phyloP scores from a whole-genome alignment of 2,113 vertebrate genomes.

The Hippoglossus stenolepis region DNA sequence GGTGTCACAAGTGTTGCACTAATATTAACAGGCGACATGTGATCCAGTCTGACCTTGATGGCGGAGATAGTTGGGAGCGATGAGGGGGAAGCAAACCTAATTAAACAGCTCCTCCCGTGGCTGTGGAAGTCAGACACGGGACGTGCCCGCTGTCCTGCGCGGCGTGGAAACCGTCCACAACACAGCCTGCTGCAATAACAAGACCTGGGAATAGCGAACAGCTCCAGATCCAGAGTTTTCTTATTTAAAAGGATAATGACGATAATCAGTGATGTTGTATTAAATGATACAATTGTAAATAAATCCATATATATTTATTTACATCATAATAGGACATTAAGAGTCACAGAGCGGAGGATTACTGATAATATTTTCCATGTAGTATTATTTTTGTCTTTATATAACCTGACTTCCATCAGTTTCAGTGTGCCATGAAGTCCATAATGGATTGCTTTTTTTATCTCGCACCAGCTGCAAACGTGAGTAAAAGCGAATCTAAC shows the following conservation, averaged over 20 bases:
- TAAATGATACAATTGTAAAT: not conserved
- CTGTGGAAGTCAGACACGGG: conserved; percentile 64
- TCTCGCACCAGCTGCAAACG: not conserved
- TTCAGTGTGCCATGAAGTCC: not conserved
- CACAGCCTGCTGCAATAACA: not conserved
- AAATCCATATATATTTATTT: not conserved
- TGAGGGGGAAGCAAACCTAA: conserved; percentile 64
- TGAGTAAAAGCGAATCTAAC: not conserved
- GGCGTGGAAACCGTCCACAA: too few species aligned
- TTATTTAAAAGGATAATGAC: too few species aligned
- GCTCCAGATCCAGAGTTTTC: not conserved
- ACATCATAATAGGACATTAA: not conserved
- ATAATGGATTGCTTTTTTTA: not conserved
- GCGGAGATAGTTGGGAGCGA: conserved; percentile 56
- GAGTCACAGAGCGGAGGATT: not conserved
- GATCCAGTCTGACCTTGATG: conserved; percentile 76
- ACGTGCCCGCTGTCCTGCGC: conserved; percentile 42
- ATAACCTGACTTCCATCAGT: conserved; percentile 2
- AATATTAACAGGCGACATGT: conserved; percentile 67
- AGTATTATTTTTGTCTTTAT: not conserved
- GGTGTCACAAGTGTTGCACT: conserved; percentile 31
- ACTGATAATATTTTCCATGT: not conserved
- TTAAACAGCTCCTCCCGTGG: conserved; percentile 78
- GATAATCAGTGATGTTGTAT: not conserved
- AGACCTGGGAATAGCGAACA: not conserved